A percentile compares a stretch with the other conserved stretches of the same genome.
Evolutionary conservation across 2,888 invertebrate species (phyloP).

Genomic region (Lasioglossum oenotherae): DNA sequence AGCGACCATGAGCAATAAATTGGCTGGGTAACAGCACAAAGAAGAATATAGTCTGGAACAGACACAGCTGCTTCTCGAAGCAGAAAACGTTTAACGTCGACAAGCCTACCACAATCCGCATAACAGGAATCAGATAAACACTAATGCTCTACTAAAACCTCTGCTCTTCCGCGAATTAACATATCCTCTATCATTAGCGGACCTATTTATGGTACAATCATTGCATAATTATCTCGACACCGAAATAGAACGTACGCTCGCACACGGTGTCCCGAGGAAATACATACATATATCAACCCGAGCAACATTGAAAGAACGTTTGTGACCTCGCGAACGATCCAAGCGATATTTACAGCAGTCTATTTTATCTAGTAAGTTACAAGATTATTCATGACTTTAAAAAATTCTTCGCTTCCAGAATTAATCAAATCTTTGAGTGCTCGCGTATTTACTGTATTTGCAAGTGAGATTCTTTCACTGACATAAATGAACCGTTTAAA

Average conservation of each 20-base stretch:
- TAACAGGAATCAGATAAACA: slow-evolving; percentile 1
- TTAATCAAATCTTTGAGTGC: neutral
- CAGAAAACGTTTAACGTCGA: neutral
- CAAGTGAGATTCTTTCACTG: neutral
- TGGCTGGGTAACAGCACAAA: neutral
- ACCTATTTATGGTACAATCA: neutral
- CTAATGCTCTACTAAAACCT: neutral
- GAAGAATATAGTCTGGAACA: neutral
- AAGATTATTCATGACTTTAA: neutral
- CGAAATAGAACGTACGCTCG: neutral
- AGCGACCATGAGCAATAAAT: neutral
- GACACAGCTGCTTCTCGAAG: slow-evolving; percentile 4
- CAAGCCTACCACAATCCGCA: slow-evolving; percentile 5
- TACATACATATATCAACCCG: neutral
- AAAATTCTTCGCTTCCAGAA: neutral
- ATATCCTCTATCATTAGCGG: neutral
- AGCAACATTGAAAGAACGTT: neutral
- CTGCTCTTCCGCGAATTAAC: neutral
- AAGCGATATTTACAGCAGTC: neutral
- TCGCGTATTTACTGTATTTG: neutral
- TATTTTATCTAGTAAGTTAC: neutral
- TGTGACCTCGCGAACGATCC: neutral
- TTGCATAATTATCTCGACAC: neutral
- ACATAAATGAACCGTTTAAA: neutral
- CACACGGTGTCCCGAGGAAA: neutral